phyloP scores from a whole-genome alignment of 2,113 vertebrate genomes.

The Typhlomys cinereus region DNA sequence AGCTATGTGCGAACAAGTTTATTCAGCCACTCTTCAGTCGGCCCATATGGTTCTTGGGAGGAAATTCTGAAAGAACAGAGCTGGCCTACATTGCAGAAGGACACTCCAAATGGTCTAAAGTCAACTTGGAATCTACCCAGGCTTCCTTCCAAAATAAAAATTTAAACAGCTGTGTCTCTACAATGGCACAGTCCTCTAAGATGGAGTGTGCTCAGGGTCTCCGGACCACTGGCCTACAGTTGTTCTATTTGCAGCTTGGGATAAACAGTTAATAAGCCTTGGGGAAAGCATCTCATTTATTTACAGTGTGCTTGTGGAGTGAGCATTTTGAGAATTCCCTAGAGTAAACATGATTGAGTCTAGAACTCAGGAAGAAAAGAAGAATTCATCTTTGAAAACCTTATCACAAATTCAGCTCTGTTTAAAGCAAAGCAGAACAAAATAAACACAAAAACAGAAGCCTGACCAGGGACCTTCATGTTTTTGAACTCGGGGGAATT shows the following conservation, averaged over 20 bases:
- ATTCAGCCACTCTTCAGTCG: background rate
- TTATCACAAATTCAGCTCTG: background rate
- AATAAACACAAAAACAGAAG: background rate
- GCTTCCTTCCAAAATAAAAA: constrained; percentile 69
- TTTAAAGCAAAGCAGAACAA: background rate
- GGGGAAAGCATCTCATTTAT: background rate
- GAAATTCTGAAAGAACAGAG: background rate
- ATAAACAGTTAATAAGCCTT: background rate
- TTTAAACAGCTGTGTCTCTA: constrained; percentile 64
- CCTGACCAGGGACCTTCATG: background rate
- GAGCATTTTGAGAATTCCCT: constrained; percentile 11
- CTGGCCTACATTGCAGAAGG: background rate
- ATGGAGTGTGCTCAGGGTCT: background rate
- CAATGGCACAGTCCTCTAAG: background rate
- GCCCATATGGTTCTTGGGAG: background rate
- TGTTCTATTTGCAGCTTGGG: constrained; percentile 13
- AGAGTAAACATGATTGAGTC: background rate
- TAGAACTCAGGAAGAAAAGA: background rate
- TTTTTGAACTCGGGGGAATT: constrained; percentile 48
- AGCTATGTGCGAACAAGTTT: constrained; percentile 3
- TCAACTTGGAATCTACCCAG: constrained; percentile 51
- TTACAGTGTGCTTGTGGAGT: background rate
- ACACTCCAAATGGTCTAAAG: background rate
- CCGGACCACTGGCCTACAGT: background rate
- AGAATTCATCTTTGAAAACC: background rate